A percentile compares a stretch with the other conserved stretches of the same genome.
These are phyloP conservation scores for Tyto alba DNA, from an alignment of 2,113 vertebrate species.

Conservation along the genomic window DNA sequence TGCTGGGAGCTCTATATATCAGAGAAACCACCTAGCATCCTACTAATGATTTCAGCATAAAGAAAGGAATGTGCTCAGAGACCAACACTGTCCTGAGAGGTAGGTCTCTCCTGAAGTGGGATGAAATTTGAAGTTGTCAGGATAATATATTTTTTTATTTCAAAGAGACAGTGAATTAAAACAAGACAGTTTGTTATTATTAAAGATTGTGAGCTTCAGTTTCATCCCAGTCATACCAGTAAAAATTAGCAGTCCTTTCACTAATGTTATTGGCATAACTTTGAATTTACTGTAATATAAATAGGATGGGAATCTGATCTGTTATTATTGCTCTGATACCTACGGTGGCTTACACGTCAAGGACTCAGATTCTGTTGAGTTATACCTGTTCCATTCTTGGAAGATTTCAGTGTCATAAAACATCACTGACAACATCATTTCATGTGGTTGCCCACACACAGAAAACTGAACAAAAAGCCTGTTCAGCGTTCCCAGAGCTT, in stretches of 20 bases:
- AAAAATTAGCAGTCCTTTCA: neutral
- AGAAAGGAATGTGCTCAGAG: neutral
- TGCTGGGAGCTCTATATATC: neutral
- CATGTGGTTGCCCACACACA: neutral
- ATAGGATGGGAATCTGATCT: neutral
- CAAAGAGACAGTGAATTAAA: neutral
- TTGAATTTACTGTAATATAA: neutral
- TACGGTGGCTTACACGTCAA: accelerated
- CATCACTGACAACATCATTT: neutral
- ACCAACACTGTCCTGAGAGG: neutral
- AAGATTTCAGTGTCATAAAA: neutral
- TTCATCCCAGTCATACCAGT: neutral
- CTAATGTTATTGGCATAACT: neutral
- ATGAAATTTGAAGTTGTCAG: neutral
- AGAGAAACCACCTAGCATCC: neutral
- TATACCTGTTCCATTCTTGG: neutral
- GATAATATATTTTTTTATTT: neutral
- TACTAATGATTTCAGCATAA: neutral
- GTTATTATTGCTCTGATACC: neutral
- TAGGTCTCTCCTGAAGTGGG: neutral
- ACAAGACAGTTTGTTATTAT: neutral
- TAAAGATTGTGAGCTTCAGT: neutral
- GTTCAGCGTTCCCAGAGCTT: neutral
- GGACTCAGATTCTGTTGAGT: neutral
- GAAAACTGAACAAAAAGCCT: neutral